Base-by-base conservation (phyloP, 2,797 vertebrate species). In the Malurus splendens region DNA sequence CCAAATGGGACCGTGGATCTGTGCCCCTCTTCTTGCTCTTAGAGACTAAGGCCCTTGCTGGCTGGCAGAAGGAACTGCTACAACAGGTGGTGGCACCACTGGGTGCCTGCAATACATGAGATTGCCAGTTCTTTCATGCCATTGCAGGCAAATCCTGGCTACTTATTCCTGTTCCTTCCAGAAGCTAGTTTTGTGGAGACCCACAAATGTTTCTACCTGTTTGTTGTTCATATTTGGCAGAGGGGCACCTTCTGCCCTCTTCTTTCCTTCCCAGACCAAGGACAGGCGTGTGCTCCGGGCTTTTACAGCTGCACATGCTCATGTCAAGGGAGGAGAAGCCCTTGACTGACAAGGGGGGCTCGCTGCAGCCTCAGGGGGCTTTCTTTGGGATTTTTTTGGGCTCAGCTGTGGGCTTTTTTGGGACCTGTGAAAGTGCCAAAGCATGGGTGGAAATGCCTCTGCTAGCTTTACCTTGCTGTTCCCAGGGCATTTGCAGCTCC, bases 301-400 rank as follows among this genome's bases (percentile, higher is more conserved):
- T 70, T 65, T 66, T 66, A 28, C 20, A 54, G 12, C 41, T 57
- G 59, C 1, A 0, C 23, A 50, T 60, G 33, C 65, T 72, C 30
- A 3, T 36, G 14, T 22, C 0, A 1, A 41, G 41, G 52, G 23
- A 65, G 56, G 19, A 51, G 30, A 33, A 55, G 44, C 50, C 27
- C 27, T 39, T 1, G 7, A 17, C 24, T 67, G 19, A 12, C 2
- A 1, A 1, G 1, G 8, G 47, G 47, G 7, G 5, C 32, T 81
- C 0, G 0, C 25, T 51, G 38, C 18, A 39, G 36, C 39, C 55
- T 28, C 1, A 1, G 25, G 41, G 27, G 23, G 7, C 23, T 72
- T 93, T 54, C 48, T 67, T 14, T 24, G 32, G n/a, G 25, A 14
- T 82, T 80, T 9, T 9, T 64, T 71, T 70, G 52, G 39, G 33